Evolutionary conservation across 2,113 vertebrate genomes (phyloP), one percentile per base, ranked within the genome.

Genomic region (Python bivittatus): DNA sequence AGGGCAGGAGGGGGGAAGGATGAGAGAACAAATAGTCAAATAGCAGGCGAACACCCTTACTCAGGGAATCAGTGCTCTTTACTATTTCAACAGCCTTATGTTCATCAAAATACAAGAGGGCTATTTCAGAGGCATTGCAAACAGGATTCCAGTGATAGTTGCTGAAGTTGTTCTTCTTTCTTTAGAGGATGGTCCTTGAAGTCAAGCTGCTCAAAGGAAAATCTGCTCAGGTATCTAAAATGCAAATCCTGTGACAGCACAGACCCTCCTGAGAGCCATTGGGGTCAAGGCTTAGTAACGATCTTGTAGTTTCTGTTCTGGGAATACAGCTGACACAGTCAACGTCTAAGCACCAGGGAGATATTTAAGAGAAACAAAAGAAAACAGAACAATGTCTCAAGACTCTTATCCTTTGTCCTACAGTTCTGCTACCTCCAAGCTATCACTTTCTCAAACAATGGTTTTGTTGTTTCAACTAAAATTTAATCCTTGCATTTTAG

Each of bases 301-400:
- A 91, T 56, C 2, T 6, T 61, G 61, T 85, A 93, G 2, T 88
- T 90, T 42, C 4, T 84, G 85, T 92, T 94, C 54, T 90, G 53
- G 91, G 61, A 89, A 94, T 94, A 94, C 11, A 93, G 90, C 27
- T 93, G 93, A 91, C 83, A 38, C 94, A 93, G 91, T 93, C 61
- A 13, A 89, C 88, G 93, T 88, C 91, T 93, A 88, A 92, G 86
- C 94, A 89, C 56, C 15, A 64, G 53, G 25, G 17, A 93, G 33
- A 89, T 68, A 68, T 52, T 22, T 88, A 86, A 42, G 22, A 79
- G 33, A 38, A 79, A 79, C 7, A 79, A 17, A 79, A 79, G 68
- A 33, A 93, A 22, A 84, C 3, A 52, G 2, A 56, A 54, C 48
- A 29, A 11, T 23, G 15, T 53, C 20, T 38, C 84, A 86, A 86